Evolutionary conservation across 1,140 invertebrate genomes (phyloP).

Genomic region (Oedothorax gibbosus): DNA sequence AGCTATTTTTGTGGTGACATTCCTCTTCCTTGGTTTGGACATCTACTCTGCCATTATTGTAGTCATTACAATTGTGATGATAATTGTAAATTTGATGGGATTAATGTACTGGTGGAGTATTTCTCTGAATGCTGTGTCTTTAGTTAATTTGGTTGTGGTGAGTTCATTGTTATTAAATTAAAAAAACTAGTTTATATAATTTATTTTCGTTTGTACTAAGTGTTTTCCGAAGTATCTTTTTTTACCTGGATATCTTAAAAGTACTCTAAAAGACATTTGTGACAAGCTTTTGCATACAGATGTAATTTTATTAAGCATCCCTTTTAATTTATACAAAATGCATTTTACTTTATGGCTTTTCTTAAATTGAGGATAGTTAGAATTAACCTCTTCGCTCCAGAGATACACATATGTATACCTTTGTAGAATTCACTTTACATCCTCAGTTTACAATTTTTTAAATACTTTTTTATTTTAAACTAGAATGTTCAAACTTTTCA

Average conservation of each 20-base stretch:
- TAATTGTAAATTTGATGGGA: conserved; percentile 72
- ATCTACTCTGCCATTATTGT: conserved; percentile 72
- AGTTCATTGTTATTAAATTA: conserved; percentile 58
- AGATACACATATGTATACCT: no score
- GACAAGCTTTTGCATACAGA: no score
- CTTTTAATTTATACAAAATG: no score
- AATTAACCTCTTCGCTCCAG: no score
- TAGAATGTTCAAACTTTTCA: no score
- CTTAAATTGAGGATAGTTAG: no score
- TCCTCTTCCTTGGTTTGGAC: conserved; percentile 73
- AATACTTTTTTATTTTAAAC: no score
- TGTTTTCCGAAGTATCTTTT: background rate
- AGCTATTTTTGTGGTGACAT: conserved; percentile 72
- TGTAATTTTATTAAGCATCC: no score
- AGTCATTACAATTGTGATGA: conserved; percentile 71
- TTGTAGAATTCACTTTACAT: no score
- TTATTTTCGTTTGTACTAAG: background rate
- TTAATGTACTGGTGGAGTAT: conserved; percentile 74
- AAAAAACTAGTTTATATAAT: background rate
- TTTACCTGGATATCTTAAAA: background rate
- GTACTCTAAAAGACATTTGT: no score
- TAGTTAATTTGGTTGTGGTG: conserved; percentile 76
- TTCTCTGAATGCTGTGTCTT: conserved; percentile 73
- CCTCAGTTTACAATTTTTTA: no score
- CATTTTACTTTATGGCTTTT: no score